Evolutionary conservation across 2,888 invertebrate species (phyloP), one percentile per base, ranked within the genome.

Genomic region (Diarsia brunnea): DNA sequence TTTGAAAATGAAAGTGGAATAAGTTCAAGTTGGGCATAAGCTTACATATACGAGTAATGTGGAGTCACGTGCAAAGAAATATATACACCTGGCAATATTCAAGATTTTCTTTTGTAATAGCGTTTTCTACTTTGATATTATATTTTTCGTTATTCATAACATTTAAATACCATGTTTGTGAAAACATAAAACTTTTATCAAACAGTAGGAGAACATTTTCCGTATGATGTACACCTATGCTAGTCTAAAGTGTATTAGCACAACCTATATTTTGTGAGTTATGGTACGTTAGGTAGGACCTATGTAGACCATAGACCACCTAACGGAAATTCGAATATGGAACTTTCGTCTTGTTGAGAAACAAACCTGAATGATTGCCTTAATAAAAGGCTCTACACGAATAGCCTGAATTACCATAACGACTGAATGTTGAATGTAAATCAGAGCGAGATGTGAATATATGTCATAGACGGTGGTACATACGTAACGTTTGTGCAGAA

Each of bases 1-100:
- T 76, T 75, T 71, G 61, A 67, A 74, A 75, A 61, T 63, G 71
- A 65, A 78, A 73, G 61, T 78, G 51, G 2, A n/a, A n/a, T 38
- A 45, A 21, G 12, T 67, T 61, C 12, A 27, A 67, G 24, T 31
- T 1, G 31, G 21, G 21, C 45, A 24, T 14, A 53, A 21, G 10
- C 12, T 43, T 60, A 51, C 51, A 51, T 10, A 7, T 51, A n/a
- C n/a, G n/a, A n/a, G n/a, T n/a, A n/a, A 51, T 11, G n/a, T n/a
- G 3, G 10, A n/a, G 7, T n/a, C 53, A 51, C 51, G 11, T 0
- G 21, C n/a, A n/a, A n/a, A n/a, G 21, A 51, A n/a, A 51, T n/a
- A 51, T 21, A 51, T 47, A 47, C 8, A 51, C 51, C 11, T 21
- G 10, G 21, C 21, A 51, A 21, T 10, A 51, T 51, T 51, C 10